phyloP scores from a whole-genome alignment of 2,888 invertebrate species.

The Hypolimnas misippus region DNA sequence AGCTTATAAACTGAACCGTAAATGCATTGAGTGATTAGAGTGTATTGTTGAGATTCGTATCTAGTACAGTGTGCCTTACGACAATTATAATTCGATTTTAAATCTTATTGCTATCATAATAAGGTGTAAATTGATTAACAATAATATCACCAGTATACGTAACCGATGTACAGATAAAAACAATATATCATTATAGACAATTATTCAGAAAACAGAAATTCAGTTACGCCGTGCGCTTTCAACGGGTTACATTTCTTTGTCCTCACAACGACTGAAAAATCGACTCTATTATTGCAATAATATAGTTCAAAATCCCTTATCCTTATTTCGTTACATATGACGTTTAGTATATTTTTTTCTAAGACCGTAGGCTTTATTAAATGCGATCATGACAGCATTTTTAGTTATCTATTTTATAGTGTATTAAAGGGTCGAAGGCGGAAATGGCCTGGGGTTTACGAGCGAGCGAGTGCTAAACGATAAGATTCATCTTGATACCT shows the following conservation, averaged over 20 bases:
- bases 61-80: conserved; percentile 32
- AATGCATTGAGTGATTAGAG: conserved; percentile 44
- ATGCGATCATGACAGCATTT: conserved; percentile 46
- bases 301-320: conserved; percentile 7
- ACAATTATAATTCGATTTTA: background rate
- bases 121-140: background rate
- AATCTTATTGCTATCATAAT: background rate
- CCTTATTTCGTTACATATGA: background rate
- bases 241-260: conserved; percentile 41
- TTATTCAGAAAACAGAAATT: conserved; percentile 46
- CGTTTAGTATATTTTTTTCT: conserved; percentile 15
- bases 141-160: conserved; percentile 18
- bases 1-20: conserved; percentile 24
- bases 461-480: conserved; percentile 20
- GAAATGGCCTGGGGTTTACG: conserved; percentile 34
- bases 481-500: conserved; percentile 21
- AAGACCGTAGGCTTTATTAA: conserved; percentile 40
- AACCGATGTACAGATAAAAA: conserved; percentile 54
- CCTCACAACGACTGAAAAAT: background rate
- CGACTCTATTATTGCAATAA: background rate
- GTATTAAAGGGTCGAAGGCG: conserved; percentile 41
- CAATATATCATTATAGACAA: conserved; percentile 57
- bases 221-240: conserved; percentile 41
- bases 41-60: conserved; percentile 51
- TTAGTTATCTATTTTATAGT: conserved; percentile 53